These are phyloP conservation scores for Meleagris gallopavo DNA, from an alignment of 2,113 vertebrate species.

Conservation along the genomic window DNA sequence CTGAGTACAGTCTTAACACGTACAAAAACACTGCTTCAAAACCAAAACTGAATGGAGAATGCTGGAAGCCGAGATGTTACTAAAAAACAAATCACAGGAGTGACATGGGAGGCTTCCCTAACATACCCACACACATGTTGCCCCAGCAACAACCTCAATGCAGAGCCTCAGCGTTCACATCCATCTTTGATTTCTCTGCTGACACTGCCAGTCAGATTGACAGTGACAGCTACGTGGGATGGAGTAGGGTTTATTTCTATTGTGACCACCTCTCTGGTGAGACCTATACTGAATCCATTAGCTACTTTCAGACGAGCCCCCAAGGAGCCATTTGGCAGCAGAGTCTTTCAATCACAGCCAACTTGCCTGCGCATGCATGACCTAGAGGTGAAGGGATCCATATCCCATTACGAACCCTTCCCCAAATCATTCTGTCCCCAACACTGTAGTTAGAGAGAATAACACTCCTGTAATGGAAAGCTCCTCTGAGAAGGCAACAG, in stretches of 20 bases:
- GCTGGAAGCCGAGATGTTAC: not conserved
- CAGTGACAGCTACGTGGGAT: not conserved
- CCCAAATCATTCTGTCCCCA: slow-evolving; percentile 43
- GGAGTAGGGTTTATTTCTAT: not conserved
- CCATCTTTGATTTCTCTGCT: not conserved
- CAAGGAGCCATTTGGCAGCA: not conserved
- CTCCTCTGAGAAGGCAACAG: not conserved
- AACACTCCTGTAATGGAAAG: not conserved
- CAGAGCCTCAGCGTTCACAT: not conserved
- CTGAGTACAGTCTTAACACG: not conserved
- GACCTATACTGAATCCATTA: slow-evolving; percentile 31
- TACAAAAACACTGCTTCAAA: not conserved
- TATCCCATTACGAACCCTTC: slow-evolving; percentile 49
- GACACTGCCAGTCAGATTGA: not conserved
- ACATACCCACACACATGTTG: not conserved
- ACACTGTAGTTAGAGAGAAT: not conserved
- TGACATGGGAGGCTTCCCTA: not conserved
- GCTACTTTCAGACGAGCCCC: slow-evolving; percentile 27
- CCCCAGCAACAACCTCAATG: slow-evolving; percentile 13
- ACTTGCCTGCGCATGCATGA: slow-evolving; percentile 16
- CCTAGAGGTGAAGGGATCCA: slow-evolving; percentile 66
- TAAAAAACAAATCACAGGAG: not conserved
- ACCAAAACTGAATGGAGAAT: not conserved
- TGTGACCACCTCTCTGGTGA: not conserved
- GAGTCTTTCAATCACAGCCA: slow-evolving; percentile 58